Percentiles rank a stretch among this genome's conserved stretches.
These are phyloP conservation scores for Mellivora capensis DNA, from an alignment of 2,113 vertebrate species.

Conservation along the genomic window DNA sequence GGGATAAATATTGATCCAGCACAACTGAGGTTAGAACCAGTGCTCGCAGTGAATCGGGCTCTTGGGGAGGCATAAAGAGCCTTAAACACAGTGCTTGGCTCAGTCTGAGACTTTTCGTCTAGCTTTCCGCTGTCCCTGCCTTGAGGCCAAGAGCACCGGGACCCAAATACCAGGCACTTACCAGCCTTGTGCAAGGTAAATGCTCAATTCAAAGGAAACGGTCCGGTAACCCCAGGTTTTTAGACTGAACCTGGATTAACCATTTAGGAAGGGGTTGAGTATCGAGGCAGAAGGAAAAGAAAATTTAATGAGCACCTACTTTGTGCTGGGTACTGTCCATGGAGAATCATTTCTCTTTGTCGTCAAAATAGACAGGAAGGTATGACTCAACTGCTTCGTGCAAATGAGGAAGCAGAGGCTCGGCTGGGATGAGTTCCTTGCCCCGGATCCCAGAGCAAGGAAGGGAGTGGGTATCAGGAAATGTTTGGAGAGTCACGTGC, in stretches of 20 bases:
- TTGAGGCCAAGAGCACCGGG: neutral
- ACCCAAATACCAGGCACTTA: neutral
- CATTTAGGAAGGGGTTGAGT: neutral
- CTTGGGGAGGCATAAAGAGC: neutral
- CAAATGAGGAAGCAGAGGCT: neutral
- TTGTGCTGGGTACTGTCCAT: neutral
- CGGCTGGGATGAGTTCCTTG: too few species aligned
- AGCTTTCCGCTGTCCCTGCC: too few species aligned
- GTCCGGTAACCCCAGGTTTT: neutral
- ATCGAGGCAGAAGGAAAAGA: neutral
- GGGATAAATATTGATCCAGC: neutral
- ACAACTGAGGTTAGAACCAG: neutral
- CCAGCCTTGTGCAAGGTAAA: neutral
- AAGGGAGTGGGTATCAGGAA: neutral
- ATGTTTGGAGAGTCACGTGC: neutral
- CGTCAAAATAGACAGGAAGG: neutral
- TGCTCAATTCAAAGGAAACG: neutral
- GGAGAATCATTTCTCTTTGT: too few species aligned
- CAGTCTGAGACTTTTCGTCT: neutral
- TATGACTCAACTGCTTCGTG: neutral
- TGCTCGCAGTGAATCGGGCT: fast-evolving
- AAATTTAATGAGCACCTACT: too few species aligned
- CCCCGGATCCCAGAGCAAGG: too few species aligned
- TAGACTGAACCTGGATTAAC: neutral
- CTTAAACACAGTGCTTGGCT: neutral